These are phyloP conservation scores for Philereme transversata DNA, from an alignment of 2,888 invertebrate species.

Conservation along the genomic window DNA sequence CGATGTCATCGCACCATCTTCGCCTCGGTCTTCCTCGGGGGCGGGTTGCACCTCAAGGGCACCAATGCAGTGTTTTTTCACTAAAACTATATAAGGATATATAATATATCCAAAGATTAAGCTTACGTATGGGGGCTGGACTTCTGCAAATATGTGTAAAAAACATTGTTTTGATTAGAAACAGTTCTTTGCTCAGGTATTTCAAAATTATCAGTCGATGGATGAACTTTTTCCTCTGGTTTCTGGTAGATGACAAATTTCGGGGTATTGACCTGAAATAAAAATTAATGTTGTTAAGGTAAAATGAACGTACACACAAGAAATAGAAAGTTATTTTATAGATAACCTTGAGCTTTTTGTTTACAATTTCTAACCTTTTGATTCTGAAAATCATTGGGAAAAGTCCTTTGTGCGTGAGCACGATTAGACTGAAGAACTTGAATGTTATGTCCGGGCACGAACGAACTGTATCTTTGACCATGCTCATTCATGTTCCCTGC, in stretches of 20 bases:
- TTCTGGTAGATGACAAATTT: slow-evolving; percentile 13
- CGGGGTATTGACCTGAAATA: slow-evolving; percentile 18
- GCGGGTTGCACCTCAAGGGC: no score
- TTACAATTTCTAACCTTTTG: slow-evolving; percentile 39
- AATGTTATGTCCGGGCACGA: slow-evolving; percentile 44
- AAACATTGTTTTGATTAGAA: slow-evolving; percentile 11
- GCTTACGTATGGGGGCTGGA: slow-evolving; percentile 22
- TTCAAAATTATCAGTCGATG: slow-evolving; percentile 1
- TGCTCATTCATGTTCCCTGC: slow-evolving; percentile 9
- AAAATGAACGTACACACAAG: neutral
- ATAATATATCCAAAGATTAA: no score
- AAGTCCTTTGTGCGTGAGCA: slow-evolving; percentile 43
- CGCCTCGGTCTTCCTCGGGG: no score
- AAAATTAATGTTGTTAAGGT: neutral
- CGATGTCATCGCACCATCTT: no score
- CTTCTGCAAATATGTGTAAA: slow-evolving; percentile 9
- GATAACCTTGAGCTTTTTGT: no score
- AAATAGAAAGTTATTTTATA: no score
- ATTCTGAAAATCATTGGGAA: slow-evolving; percentile 27
- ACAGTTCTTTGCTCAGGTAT: slow-evolving; percentile 13
- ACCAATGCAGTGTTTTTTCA: no score
- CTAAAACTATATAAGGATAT: no score
- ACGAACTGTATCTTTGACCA: slow-evolving; percentile 34
- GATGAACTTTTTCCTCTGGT: slow-evolving; percentile 2
- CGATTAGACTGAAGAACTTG: slow-evolving; percentile 41